Evolutionary conservation across 2,888 invertebrate genomes (phyloP).

Genomic region (Norana najaformis): DNA sequence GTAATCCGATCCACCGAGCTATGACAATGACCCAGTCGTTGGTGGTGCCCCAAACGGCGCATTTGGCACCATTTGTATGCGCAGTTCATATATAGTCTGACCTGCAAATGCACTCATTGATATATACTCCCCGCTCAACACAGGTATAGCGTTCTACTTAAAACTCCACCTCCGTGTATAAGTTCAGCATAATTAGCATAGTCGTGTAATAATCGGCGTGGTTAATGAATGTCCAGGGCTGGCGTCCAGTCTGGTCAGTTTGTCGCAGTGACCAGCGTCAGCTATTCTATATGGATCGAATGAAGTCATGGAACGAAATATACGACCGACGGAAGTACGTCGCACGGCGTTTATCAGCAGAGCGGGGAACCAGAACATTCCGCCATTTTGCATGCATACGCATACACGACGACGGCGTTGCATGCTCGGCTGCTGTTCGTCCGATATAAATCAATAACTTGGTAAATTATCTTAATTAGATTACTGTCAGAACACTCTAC

Average conservation of each 20-base stretch:
- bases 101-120: slow-evolving; percentile 6
- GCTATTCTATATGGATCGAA: neutral
- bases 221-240: slow-evolving; percentile 5
- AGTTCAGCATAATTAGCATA: neutral
- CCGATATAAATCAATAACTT: neutral
- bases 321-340: slow-evolving; percentile 1
- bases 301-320: neutral
- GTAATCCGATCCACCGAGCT: neutral
- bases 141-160: neutral
- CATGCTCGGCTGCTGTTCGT: neutral
- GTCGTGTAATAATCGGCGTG: neutral
- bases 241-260: slow-evolving; percentile 1
- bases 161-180: neutral
- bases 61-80: neutral
- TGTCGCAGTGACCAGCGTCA: neutral
- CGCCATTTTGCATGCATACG: slow-evolving; percentile 13
- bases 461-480: slow-evolving; percentile 13
- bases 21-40: slow-evolving; percentile 6
- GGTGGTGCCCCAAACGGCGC: neutral
- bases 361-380: slow-evolving; percentile 13
- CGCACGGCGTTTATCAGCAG: neutral
- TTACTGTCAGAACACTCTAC: slow-evolving; percentile 13
- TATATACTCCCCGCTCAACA: slow-evolving; percentile 10
- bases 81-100: neutral
- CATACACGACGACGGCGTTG: neutral